Evolutionary conservation across 1,140 invertebrate genomes (phyloP), one percentile per base, ranked within the genome.

Genomic region (Physella acuta): DNA sequence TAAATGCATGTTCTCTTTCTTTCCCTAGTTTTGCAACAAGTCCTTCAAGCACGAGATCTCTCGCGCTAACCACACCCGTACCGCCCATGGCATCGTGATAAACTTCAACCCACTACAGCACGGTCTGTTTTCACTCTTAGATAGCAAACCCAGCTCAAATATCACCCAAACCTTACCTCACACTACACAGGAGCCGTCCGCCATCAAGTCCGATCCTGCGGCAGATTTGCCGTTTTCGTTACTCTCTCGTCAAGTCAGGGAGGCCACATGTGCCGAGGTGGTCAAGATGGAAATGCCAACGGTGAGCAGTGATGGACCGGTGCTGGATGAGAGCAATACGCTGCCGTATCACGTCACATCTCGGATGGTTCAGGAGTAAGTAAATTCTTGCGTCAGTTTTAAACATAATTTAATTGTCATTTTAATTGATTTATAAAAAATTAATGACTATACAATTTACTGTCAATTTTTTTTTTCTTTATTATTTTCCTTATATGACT

Each of bases 31-130:
- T 0, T 78, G 77, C 66, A 44, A 63, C 24, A 73, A 75, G 30
- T 64, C 70, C n/a, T 79, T 79, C 74, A 72, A 75, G 44, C 72
- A 75, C 24, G 75, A 76, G 28, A 68, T 78, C 52, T 80, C 77
- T 44, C 76, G 81, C 73, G 71, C 76, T 16, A 81, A 82, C 70
- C 82, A 84, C 63, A 75, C 76, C 60, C 80, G 79, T 26, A 78
- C 78, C 16, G 71, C 78, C 3, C 82, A 83, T 72, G 75, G 77
- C 39, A 65, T 81, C 11, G 72, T 81, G n/a, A n/a, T n/a, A n/a
- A n/a, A n/a, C 53, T 70, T 83, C 17, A 78, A 80, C 36, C 37
- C 53, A 31, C 51, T 26, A 58, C 66, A 68, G 56, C 53, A 34
- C 17, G 49, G n/a, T 8, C 24, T 16, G 44, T 2, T 4, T 1